Percentiles rank a stretch among this genome's conserved stretches.
phyloP scores from a whole-genome alignment of 2,797 vertebrate species.

The Synanceia verrucosa region DNA sequence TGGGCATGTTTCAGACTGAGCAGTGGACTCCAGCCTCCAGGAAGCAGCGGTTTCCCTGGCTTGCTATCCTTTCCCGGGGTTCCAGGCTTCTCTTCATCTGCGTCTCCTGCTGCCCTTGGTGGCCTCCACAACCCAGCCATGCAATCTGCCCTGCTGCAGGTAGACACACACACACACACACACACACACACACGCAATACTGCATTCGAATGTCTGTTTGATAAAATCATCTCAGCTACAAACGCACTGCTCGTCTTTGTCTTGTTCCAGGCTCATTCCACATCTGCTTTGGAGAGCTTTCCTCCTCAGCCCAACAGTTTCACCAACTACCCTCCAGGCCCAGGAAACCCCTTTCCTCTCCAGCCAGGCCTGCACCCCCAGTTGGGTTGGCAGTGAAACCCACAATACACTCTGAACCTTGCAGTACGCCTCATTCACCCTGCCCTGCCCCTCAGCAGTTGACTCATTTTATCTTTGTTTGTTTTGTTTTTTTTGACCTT shows the following conservation, averaged over 20 bases:
- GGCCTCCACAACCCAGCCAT: conserved; percentile 92
- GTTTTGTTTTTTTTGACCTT: conserved; percentile 16
- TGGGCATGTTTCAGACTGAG: conserved; percentile 79
- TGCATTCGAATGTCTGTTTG: conserved; percentile 1
- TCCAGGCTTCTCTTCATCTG: conserved; percentile 90
- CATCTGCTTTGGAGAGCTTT: conserved; percentile 90
- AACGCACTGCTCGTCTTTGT: background rate
- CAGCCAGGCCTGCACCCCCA: conserved; percentile 92
- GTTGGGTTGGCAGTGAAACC: conserved; percentile 92
- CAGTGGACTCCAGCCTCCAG: conserved; percentile 89
- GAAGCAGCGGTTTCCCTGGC: conserved; percentile 90
- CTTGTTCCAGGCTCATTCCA: conserved; percentile 87
- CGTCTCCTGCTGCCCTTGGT: conserved; percentile 87
- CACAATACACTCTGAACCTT: background rate
- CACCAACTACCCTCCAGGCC: conserved; percentile 87
- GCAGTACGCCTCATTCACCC: background rate
- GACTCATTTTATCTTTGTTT: background rate
- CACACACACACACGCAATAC: background rate
- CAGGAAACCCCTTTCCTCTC: conserved; percentile 91
- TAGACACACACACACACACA: conserved; percentile 60
- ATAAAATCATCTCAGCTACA: background rate
- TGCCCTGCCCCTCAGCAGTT: background rate
- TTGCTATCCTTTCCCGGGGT: conserved; percentile 94
- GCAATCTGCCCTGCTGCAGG: conserved; percentile 93
- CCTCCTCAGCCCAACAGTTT: conserved; percentile 91